Evolutionary conservation across 2,113 vertebrate species (phyloP).

Genomic region (Oreocharis arfaki): DNA sequence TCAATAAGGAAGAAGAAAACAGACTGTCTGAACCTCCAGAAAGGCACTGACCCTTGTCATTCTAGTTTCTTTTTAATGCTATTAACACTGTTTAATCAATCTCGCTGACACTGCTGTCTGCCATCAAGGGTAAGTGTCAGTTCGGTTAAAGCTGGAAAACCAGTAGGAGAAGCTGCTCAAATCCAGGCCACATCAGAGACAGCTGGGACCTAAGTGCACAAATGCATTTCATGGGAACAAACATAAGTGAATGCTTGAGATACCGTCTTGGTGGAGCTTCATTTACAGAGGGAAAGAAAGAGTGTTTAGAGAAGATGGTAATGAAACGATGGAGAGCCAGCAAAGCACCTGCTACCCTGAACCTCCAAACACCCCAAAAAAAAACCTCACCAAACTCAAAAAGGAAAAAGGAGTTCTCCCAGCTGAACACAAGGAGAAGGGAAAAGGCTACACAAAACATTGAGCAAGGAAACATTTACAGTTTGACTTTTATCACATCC

Average conservation of each 20-base stretch:
- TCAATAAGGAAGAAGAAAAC: not conserved
- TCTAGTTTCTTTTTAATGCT: not conserved
- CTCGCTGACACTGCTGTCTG: not conserved
- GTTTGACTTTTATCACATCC: not conserved
- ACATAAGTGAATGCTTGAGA: not conserved
- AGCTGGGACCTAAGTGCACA: not conserved
- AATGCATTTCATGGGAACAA: not conserved
- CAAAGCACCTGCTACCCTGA: not conserved
- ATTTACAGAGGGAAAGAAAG: not conserved
- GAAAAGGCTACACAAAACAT: not conserved
- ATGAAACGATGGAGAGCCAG: not conserved
- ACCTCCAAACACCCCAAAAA: not conserved
- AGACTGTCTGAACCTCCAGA: not conserved
- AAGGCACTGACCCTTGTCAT: not conserved
- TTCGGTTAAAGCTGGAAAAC: not conserved
- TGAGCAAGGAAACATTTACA: not conserved
- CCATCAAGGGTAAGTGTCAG: rapidly evolving
- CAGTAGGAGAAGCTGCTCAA: not conserved
- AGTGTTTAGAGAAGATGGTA: not conserved
- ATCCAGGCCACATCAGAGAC: not conserved
- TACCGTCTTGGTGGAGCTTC: not conserved
- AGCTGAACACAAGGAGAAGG: not conserved
- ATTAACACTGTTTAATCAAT: not conserved
- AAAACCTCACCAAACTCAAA: not conserved
- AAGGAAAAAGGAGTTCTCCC: not conserved